Evolutionary conservation across 2,888 invertebrate genomes (phyloP).

Genomic region (Drosophila robusta): DNA sequence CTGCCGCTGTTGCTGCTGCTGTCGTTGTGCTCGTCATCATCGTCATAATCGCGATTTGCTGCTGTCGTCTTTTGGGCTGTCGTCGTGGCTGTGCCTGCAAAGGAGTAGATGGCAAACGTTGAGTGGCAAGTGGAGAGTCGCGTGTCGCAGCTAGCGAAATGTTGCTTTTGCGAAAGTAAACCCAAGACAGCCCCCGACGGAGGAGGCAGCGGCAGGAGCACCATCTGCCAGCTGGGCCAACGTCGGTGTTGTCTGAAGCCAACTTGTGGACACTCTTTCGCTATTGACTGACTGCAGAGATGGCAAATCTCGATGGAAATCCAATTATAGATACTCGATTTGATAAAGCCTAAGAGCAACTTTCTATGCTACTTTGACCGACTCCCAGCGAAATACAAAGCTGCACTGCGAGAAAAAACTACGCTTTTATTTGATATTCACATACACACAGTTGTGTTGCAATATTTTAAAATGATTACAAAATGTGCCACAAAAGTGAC

Average conservation of each 20-base stretch:
- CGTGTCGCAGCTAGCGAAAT: constrained; percentile 73
- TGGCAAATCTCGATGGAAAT: not conserved
- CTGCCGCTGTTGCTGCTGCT: constrained; percentile 55
- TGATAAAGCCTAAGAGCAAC: not conserved
- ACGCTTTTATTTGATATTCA: too few relatives aligned
- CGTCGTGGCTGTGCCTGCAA: constrained; percentile 59
- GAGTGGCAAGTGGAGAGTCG: constrained; percentile 62
- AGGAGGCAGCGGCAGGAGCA: too few relatives aligned
- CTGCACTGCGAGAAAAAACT: not conserved
- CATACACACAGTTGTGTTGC: too few relatives aligned
- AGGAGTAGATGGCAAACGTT: constrained; percentile 50
- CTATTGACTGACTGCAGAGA: not conserved
- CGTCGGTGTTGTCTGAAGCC: not conserved
- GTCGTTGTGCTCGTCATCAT: constrained; percentile 76
- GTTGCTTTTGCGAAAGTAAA: constrained; percentile 76
- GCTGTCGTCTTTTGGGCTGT: constrained; percentile 68
- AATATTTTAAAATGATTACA: too few relatives aligned
- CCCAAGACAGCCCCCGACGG: constrained; percentile 37
- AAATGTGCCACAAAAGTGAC: too few relatives aligned
- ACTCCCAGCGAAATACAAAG: too few relatives aligned
- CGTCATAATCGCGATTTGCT: constrained; percentile 79
- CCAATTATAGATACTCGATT: not conserved
- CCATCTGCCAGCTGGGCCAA: too few relatives aligned
- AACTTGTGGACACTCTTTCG: constrained; percentile 1
- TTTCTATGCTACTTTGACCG: not conserved